These are phyloP conservation scores for Podarcis raffonei DNA, from an alignment of 2,113 vertebrate species.

Conservation along the genomic window DNA sequence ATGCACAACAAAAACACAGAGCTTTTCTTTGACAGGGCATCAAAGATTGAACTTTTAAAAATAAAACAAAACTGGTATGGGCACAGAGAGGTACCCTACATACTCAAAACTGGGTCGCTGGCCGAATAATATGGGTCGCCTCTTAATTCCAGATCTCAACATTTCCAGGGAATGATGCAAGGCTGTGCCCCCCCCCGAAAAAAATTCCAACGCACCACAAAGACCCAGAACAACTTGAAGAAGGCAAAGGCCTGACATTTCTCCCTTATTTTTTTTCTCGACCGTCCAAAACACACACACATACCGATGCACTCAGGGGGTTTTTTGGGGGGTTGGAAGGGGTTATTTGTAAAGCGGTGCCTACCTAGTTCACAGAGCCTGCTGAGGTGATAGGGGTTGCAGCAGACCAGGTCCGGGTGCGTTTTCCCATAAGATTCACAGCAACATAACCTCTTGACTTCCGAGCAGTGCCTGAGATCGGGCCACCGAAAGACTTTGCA, in stretches of 20 bases:
- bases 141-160: too few species aligned
- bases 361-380: slow-evolving; percentile 95
- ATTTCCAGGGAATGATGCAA: neutral
- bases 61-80: neutral
- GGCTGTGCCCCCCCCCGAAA: fast-evolving
- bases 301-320: fast-evolving
- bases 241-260: neutral
- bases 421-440: slow-evolving; percentile 95
- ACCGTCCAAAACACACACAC: neutral
- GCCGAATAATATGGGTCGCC: neutral
- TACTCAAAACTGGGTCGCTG: neutral
- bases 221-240: neutral
- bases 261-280: neutral
- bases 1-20: too few species aligned
- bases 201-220: neutral
- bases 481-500: slow-evolving; percentile 98
- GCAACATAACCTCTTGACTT: slow-evolving; percentile 93
- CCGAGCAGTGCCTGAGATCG: slow-evolving; percentile 92
- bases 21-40: neutral
- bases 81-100: neutral
- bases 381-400: slow-evolving; percentile 98
- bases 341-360: slow-evolving; percentile 22
- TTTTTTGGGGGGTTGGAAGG: neutral
- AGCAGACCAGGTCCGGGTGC: slow-evolving; percentile 93
- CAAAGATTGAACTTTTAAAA: neutral